Conservation (phyloP, 2,113 vertebrate genomes). For the Recurvirostra avosetta region DNA sequence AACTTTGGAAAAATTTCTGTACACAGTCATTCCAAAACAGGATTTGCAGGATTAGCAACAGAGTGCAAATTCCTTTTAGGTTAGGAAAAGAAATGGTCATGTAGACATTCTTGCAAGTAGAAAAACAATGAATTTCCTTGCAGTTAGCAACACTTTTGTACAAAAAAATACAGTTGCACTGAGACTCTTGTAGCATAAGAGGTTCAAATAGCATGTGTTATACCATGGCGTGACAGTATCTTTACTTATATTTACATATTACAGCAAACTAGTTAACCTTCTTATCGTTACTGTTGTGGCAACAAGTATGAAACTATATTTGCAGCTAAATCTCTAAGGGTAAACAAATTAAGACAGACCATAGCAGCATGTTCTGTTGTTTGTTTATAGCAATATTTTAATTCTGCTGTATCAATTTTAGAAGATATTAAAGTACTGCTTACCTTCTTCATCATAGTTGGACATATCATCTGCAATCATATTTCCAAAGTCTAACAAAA, state of each 20-base stretch:
- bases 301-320: background rate
- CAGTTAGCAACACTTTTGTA: background rate
- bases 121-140: background rate
- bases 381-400: background rate
- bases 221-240: background rate
- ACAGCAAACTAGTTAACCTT: background rate
- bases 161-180: background rate
- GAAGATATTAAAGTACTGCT: background rate
- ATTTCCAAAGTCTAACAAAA: conserved; percentile 94
- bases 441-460: conserved; percentile 96
- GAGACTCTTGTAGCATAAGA: background rate
- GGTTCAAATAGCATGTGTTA: background rate
- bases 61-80: background rate
- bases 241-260: background rate
- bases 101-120: background rate
- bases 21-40: background rate
- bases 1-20: background rate
- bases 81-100: background rate
- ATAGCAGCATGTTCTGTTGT: background rate
- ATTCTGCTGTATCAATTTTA: background rate
- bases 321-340: background rate
- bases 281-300: background rate
- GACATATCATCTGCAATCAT: conserved; percentile 97
- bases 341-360: background rate
- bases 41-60: background rate